Conservation (phyloP, 1,140 invertebrate genomes). For the Pomacea maculata region DNA sequence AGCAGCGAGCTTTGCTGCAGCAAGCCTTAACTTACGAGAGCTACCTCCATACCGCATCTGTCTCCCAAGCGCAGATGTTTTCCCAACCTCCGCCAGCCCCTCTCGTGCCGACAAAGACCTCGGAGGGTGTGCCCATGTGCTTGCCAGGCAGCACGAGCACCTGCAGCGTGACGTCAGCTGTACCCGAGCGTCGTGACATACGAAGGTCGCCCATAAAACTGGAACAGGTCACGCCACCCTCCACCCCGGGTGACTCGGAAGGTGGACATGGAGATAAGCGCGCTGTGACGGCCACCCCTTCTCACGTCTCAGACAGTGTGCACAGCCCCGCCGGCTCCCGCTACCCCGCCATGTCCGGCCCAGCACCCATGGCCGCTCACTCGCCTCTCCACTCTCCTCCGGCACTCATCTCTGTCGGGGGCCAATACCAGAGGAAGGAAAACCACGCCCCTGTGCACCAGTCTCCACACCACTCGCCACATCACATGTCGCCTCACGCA, state of each 20-base stretch:
- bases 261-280: conserved; percentile 13
- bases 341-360: not conserved
- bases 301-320: conserved; percentile 24
- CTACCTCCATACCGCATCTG: conserved; percentile 48
- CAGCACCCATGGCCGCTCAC: conserved; percentile 6
- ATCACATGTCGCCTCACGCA: not conserved
- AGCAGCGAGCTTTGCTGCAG: conserved; percentile 56
- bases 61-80: conserved; percentile 33
- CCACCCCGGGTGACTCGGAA: conserved; percentile 38
- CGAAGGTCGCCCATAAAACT: conserved; percentile 38
- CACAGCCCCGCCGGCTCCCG: conserved; percentile 1
- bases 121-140: conserved; percentile 18
- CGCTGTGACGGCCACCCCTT: conserved; percentile 10
- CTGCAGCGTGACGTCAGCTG: conserved; percentile 8
- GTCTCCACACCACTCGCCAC: not conserved
- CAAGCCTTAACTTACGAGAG: conserved; percentile 58
- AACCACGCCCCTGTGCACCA: not conserved
- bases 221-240: conserved; percentile 53
- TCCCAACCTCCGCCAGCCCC: conserved; percentile 15
- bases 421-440: not conserved
- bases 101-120: not conserved
- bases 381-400: conserved; percentile 11
- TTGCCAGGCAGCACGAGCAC: conserved; percentile 15
- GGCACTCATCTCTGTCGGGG: conserved; percentile 8
- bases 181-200: conserved; percentile 21